phyloP scores from a whole-genome alignment of 2,113 vertebrate genomes.

The Plecotus auritus region DNA sequence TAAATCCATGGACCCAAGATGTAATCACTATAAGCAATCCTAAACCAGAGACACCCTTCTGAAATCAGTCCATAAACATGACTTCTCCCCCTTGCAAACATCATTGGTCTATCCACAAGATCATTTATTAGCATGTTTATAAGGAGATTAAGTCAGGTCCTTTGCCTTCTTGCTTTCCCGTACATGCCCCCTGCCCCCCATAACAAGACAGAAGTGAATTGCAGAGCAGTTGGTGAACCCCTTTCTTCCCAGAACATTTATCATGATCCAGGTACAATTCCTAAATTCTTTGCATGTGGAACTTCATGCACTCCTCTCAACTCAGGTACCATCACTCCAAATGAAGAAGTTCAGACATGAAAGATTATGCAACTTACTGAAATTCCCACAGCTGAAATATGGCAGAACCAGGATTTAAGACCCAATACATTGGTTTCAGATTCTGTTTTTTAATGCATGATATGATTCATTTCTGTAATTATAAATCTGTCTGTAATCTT shows the following conservation, averaged over 20 bases:
- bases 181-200: background rate
- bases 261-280: background rate
- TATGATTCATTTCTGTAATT: background rate
- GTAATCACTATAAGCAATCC: constrained; percentile 20
- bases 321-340: background rate
- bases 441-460: background rate
- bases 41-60: background rate
- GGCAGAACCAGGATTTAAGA: constrained; percentile 6
- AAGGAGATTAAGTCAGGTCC: background rate
- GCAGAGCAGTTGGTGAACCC: background rate
- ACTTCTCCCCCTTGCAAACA: background rate
- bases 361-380: background rate
- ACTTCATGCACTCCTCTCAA: background rate
- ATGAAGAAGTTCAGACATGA: constrained; percentile 1
- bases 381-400: background rate
- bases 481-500: background rate
- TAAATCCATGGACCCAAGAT: background rate
- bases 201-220: background rate
- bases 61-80: background rate
- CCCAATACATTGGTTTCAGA: background rate
- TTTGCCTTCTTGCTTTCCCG: background rate
- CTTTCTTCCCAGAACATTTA: background rate
- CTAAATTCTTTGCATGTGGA: background rate
- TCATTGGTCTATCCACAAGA: background rate
- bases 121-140: constrained; percentile 6